Evolutionary conservation across 2,888 invertebrate genomes (phyloP).

Genomic region (Seira sanloemensis): DNA sequence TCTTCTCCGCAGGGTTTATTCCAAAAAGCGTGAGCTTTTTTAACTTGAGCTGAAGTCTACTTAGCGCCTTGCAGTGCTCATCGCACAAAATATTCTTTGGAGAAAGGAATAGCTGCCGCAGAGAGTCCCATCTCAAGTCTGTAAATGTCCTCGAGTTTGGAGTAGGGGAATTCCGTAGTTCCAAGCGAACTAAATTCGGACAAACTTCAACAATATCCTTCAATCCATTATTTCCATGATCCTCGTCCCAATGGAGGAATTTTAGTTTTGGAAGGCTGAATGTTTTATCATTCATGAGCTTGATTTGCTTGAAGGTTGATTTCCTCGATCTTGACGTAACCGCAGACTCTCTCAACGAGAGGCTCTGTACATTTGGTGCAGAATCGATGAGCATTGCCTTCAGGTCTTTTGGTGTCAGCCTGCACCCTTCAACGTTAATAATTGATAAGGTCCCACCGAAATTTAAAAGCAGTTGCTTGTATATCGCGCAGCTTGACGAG

Average conservation of each 20-base stretch:
- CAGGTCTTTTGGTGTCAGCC: constrained; percentile 19
- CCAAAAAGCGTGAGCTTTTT: constrained; percentile 49
- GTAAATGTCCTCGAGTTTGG: constrained; percentile 24
- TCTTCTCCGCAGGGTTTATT: constrained; percentile 35
- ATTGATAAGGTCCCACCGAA: constrained; percentile 33
- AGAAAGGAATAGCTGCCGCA: constrained; percentile 46
- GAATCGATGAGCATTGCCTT: constrained; percentile 22
- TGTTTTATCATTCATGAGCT: not conserved
- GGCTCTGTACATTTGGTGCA: constrained; percentile 47
- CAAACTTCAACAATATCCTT: constrained; percentile 46
- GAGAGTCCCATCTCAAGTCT: constrained; percentile 18
- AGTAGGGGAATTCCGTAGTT: constrained; percentile 33
- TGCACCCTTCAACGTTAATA: constrained; percentile 36
- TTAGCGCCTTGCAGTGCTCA: constrained; percentile 50
- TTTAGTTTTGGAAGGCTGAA: constrained; percentile 44
- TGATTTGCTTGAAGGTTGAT: constrained; percentile 38
- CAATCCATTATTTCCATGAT: constrained; percentile 27
- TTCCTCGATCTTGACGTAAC: not conserved
- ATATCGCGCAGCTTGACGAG: constrained; percentile 29
- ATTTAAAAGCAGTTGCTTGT: not conserved
- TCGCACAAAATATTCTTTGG: constrained; percentile 30
- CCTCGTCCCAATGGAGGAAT: constrained; percentile 60
- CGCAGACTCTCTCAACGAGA: constrained; percentile 46
- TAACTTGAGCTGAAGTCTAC: constrained; percentile 37
- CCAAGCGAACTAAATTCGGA: constrained; percentile 53